Conservation (phyloP, 1,140 invertebrate species). For the Saccostrea cuccullata region DNA sequence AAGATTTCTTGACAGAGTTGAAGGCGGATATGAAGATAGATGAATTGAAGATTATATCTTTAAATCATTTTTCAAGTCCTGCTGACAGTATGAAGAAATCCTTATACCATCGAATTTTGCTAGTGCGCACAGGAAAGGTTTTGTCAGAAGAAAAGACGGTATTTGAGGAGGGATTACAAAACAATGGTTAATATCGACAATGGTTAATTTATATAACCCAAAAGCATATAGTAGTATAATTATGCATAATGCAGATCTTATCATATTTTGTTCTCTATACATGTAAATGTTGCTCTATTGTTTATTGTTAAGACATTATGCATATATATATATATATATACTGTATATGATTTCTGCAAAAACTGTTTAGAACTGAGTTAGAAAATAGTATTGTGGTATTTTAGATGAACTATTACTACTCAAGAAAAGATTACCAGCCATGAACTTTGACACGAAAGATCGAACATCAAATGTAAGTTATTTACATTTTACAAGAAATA, state of each 20-base stretch:
- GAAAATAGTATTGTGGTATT: constrained; percentile 4
- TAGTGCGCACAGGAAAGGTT: constrained; percentile 70
- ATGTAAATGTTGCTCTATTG: too few species aligned
- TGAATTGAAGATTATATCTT: constrained; percentile 75
- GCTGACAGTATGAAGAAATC: constrained; percentile 75
- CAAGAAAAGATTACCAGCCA: constrained; percentile 70
- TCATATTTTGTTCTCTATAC: too few species aligned
- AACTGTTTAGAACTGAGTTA: too few species aligned
- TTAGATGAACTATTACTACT: constrained; percentile 77
- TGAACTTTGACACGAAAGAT: constrained; percentile 69
- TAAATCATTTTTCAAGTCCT: constrained; percentile 73
- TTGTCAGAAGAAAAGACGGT: constrained; percentile 74
- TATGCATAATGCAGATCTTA: too few species aligned
- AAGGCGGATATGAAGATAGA: constrained; percentile 76
- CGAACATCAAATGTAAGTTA: constrained; percentile 54
- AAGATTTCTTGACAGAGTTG: constrained; percentile 70
- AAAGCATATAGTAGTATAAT: too few species aligned
- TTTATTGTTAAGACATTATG: too few species aligned
- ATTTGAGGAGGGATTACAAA: constrained; percentile 72
- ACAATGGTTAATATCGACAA: constrained; percentile 69
- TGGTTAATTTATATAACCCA: too few species aligned
- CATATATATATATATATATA: too few species aligned
- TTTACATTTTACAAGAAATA: not conserved
- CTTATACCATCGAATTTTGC: constrained; percentile 76
- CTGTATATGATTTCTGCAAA: too few species aligned